Evolutionary conservation across 2,888 invertebrate species (phyloP).

Genomic region (Ochropleura plecta): DNA sequence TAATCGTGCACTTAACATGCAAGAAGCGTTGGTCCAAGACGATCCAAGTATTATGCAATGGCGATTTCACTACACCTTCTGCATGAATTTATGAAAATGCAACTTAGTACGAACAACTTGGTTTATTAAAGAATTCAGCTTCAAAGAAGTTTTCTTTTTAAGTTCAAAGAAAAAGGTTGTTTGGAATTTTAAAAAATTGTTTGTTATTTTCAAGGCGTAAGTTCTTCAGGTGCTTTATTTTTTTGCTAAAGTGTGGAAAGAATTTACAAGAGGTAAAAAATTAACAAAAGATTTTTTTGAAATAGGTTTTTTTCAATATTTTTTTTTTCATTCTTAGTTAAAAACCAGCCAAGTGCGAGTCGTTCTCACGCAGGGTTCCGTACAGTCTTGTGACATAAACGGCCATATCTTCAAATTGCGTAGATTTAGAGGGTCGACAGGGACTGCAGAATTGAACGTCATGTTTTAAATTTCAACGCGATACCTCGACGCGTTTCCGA

Average conservation of each 20-base stretch:
- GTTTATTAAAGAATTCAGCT: constrained; percentile 50
- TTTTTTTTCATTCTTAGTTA: no score
- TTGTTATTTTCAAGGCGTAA: constrained; percentile 17
- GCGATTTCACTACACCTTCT: constrained; percentile 65
- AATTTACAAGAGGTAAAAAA: constrained; percentile 14
- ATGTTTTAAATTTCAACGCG: no score
- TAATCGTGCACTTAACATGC: constrained; percentile 69
- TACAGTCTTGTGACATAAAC: no score
- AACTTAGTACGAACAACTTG: constrained; percentile 39
- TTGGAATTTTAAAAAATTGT: constrained; percentile 17
- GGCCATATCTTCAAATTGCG: no score
- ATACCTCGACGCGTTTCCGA: no score
- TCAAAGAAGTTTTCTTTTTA: constrained; percentile 29
- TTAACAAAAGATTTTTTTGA: constrained; percentile 8
- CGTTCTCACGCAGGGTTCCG: no score
- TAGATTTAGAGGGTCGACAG: no score
- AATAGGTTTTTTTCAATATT: background rate
- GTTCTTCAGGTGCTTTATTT: constrained; percentile 28
- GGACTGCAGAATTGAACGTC: no score
- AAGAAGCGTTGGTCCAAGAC: constrained; percentile 40
- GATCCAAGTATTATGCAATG: constrained; percentile 60
- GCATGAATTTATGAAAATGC: constrained; percentile 54
- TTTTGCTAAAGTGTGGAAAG: constrained; percentile 31
- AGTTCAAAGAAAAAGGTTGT: constrained; percentile 21
- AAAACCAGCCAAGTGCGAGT: background rate